Evolutionary conservation across 1,140 invertebrate genomes (phyloP).

Genomic region (Pinna nobilis): DNA sequence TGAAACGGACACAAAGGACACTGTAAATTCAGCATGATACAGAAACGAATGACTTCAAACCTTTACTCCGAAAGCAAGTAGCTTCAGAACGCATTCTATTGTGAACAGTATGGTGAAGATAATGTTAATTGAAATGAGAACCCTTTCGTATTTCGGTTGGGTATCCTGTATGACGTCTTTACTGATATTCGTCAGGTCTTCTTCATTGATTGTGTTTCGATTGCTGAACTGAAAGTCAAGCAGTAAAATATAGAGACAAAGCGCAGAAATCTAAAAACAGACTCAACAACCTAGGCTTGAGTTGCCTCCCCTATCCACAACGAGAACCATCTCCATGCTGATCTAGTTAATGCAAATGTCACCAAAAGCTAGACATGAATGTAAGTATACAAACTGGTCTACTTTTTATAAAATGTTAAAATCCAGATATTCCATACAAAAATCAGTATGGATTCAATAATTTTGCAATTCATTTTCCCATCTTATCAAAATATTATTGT

Average conservation of each 20-base stretch:
- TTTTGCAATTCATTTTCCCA: no score
- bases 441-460: no score
- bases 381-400: no score
- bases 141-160: conserved; percentile 40
- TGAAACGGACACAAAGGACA: conserved; percentile 13
- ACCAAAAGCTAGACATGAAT: no score
- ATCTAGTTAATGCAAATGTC: no score
- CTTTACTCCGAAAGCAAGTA: conserved; percentile 97
- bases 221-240: conserved; percentile 61
- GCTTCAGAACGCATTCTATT: conserved; percentile 96
- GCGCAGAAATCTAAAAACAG: no score
- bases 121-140: conserved; percentile 87
- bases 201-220: conserved; percentile 18
- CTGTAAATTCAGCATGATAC: conserved; percentile 10
- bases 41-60: conserved; percentile 79
- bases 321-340: no score
- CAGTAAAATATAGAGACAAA: conserved; percentile 28
- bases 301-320: no score
- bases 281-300: no score
- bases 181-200: not conserved
- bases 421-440: no score
- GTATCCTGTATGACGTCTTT: conserved; percentile 28
- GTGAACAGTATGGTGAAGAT: conserved; percentile 96
- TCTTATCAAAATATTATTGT: no score
- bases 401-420: no score